Evolutionary conservation across 2,113 vertebrate genomes (phyloP).

Genomic region (Dipodomys spectabilis): DNA sequence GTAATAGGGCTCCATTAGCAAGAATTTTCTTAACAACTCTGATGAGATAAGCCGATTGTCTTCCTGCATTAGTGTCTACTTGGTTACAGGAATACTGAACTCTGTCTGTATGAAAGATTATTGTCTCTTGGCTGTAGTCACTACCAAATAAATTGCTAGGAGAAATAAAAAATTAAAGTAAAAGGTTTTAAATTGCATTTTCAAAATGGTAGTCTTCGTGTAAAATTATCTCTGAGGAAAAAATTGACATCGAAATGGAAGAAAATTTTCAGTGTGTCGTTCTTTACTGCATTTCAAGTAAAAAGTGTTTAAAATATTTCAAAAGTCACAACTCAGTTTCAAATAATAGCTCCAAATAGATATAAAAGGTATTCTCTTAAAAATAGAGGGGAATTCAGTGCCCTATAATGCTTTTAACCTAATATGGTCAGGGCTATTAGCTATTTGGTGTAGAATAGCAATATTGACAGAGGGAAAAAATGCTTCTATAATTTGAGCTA

Average conservation of each 20-base stretch:
- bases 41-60: neutral
- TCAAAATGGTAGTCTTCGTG: conserved; percentile 31
- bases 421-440: neutral
- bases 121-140: neutral
- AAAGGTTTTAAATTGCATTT: conserved; percentile 7
- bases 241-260: neutral
- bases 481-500: neutral
- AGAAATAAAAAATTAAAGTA: neutral
- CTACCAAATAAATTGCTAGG: neutral
- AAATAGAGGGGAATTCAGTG: neutral
- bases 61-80: neutral
- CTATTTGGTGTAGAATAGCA: neutral
- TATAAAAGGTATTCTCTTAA: conserved; percentile 12
- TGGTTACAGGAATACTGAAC: neutral
- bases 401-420: neutral
- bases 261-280: neutral
- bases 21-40: neutral
- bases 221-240: conserved; percentile 27
- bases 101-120: neutral
- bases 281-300: neutral
- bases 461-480: neutral
- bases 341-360: conserved; percentile 22
- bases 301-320: conserved; percentile 39
- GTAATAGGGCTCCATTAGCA: neutral
- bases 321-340: conserved; percentile 32